Conservation (phyloP, 2,113 vertebrate genomes). For the Hippolais icterina region DNA sequence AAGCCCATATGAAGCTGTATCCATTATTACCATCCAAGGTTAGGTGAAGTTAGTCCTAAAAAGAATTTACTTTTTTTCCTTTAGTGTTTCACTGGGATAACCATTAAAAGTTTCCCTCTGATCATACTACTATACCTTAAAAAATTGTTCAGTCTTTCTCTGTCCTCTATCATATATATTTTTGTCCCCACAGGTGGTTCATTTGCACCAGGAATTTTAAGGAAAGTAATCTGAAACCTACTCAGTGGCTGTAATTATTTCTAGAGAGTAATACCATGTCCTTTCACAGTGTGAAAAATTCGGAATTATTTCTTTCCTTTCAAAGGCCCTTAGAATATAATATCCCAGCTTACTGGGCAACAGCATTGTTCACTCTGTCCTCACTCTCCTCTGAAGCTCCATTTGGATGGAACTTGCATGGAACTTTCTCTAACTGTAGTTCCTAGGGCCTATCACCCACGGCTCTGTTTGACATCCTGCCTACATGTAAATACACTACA, state of each 20-base stretch:
- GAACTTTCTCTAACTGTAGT: not conserved
- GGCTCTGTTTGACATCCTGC: not conserved
- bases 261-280: not conserved
- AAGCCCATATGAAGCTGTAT: not conserved
- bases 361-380: not conserved
- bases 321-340: not conserved
- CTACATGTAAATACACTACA: not conserved
- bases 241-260: not conserved
- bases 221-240: not conserved
- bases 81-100: not conserved
- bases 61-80: not conserved
- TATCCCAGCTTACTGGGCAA: fast-evolving
- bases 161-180: not conserved
- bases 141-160: not conserved
- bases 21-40: not conserved
- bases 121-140: not conserved
- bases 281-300: not conserved
- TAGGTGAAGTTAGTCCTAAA: not conserved
- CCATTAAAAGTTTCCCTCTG: not conserved
- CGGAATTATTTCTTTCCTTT: not conserved
- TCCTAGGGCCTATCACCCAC: not conserved
- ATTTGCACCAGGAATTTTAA: not conserved
- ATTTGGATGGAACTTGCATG: not conserved
- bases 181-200: not conserved
- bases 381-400: not conserved